phyloP scores from a whole-genome alignment of 2,113 vertebrate species.

The Stomatorhinus ivindoensis region DNA sequence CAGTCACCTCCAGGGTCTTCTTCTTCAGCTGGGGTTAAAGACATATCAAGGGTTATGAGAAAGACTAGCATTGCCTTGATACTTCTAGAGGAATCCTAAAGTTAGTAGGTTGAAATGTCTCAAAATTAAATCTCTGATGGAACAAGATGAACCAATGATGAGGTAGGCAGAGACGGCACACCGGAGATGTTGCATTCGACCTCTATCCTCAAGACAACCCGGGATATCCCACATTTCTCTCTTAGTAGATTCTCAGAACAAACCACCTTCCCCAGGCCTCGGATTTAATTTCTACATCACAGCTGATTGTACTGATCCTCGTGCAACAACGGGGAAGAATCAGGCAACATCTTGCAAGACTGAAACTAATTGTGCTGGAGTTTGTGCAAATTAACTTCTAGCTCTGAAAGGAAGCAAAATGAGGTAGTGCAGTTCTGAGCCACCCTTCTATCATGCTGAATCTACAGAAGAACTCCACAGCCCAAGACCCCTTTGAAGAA shows the following conservation, averaged over 20 bases:
- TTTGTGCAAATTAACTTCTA: neutral
- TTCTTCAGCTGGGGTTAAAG: slow-evolving; percentile 80
- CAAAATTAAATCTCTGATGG: neutral
- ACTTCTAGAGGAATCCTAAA: neutral
- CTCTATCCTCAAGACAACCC: neutral
- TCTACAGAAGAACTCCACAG: neutral
- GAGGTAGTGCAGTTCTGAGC: neutral
- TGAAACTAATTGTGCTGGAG: neutral
- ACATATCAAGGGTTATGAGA: slow-evolving; percentile 22
- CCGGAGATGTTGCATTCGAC: neutral
- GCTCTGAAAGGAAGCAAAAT: neutral
- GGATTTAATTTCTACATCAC: neutral
- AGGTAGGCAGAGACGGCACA: neutral
- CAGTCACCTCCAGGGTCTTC: slow-evolving; percentile 95
- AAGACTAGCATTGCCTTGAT: neutral
- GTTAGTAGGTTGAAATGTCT: neutral
- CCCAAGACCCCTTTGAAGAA: neutral
- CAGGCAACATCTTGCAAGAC: neutral
- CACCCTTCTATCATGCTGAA: neutral
- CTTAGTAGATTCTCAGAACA: neutral
- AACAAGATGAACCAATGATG: neutral
- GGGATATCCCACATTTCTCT: neutral
- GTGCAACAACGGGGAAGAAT: neutral
- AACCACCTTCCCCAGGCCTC: neutral
- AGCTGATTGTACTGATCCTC: neutral